phyloP scores from a whole-genome alignment of 2,888 invertebrate species.

The Sturmia bella region DNA sequence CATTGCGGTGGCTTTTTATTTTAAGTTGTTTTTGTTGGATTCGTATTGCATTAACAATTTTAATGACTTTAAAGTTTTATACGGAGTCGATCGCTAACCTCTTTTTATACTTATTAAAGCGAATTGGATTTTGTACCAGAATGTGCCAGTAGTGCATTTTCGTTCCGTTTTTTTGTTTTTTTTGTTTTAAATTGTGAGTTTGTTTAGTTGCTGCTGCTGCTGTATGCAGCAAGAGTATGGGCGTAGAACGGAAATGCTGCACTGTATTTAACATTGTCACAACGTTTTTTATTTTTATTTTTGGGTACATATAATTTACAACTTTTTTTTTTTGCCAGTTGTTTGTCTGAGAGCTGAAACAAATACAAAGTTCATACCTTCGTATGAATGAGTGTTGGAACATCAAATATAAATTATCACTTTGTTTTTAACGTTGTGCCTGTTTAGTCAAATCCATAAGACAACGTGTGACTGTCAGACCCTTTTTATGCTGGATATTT shows the following conservation, averaged over 20 bases:
- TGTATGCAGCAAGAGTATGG: constrained; percentile 53
- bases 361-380: not conserved
- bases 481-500: constrained; percentile 1
- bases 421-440: constrained; percentile 1
- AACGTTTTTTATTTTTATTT: constrained; percentile 20
- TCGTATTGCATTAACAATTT: constrained; percentile 40
- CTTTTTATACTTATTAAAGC: constrained; percentile 19
- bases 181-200: not conserved
- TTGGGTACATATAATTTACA: not conserved
- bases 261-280: constrained; percentile 56
- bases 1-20: constrained; percentile 15
- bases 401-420: constrained; percentile 29
- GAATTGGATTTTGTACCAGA: constrained; percentile 24
- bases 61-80: constrained; percentile 32
- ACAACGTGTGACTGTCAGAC: constrained; percentile 15
- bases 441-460: not conserved
- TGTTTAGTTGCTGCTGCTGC: constrained; percentile 3
- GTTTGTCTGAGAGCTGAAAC: not conserved
- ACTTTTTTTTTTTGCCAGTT: not conserved
- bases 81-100: constrained; percentile 63
- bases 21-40: constrained; percentile 21
- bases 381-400: not conserved
- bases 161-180: too few relatives aligned
- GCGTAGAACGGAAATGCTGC: constrained; percentile 67
- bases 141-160: not conserved